Conservation (phyloP, 2,797 vertebrate genomes). For the Lepilemur ruficaudatus region DNA sequence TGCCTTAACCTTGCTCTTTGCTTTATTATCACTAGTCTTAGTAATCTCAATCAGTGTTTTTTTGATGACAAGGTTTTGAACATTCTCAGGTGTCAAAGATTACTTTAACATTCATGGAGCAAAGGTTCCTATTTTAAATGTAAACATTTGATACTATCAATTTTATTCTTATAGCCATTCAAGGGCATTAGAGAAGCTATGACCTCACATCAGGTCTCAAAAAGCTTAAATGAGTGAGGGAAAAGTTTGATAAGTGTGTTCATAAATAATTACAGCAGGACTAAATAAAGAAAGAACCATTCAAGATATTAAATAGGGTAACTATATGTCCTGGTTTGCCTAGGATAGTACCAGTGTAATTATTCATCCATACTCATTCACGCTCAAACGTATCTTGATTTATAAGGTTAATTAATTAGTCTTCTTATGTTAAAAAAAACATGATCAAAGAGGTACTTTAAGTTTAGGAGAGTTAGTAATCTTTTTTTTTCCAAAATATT, state of each 20-base stretch:
- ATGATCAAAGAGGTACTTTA: neutral
- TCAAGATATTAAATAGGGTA: neutral
- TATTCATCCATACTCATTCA: neutral
- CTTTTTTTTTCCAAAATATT: neutral
- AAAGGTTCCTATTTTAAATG: neutral
- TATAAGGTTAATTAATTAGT: neutral
- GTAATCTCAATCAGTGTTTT: neutral
- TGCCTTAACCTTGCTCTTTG: neutral
- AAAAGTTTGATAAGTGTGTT: neutral
- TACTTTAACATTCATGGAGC: neutral
- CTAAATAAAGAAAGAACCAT: neutral
- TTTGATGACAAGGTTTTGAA: neutral
- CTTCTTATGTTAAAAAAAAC: neutral
- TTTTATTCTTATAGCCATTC: neutral
- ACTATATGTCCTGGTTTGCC: neutral
- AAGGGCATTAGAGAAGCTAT: neutral
- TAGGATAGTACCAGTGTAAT: neutral
- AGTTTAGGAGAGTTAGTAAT: neutral
- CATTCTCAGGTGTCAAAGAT: neutral
- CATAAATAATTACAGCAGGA: neutral
- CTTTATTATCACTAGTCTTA: neutral
- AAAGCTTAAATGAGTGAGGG: neutral
- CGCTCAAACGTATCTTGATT: neutral
- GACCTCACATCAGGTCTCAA: neutral
- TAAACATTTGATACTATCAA: neutral